Evolutionary conservation across 2,888 invertebrate species (phyloP).

Genomic region (Stratiomys singularior): DNA sequence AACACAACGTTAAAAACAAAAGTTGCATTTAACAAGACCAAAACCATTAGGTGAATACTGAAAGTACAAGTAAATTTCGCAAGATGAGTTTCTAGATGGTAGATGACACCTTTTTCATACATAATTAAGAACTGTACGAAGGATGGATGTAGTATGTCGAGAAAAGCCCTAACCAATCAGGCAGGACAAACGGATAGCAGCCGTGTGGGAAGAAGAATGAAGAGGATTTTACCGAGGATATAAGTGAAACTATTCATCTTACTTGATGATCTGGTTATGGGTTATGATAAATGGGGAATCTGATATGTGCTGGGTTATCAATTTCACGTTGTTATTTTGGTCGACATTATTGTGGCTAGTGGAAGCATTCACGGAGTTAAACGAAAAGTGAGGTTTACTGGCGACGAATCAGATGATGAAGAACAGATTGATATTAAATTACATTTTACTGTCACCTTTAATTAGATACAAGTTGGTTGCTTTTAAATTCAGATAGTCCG

Average conservation of each 20-base stretch:
- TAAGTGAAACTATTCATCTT: background rate
- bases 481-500: too few species aligned
- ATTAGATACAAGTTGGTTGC: background rate
- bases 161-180: too few species aligned
- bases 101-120: too few species aligned
- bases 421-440: slow-evolving; percentile 1
- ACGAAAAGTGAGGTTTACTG: background rate
- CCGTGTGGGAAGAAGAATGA: too few species aligned
- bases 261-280: background rate
- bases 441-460: background rate
- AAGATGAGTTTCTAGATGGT: too few species aligned
- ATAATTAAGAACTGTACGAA: too few species aligned
- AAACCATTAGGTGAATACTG: too few species aligned
- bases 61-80: too few species aligned
- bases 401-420: background rate
- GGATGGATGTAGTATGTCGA: too few species aligned
- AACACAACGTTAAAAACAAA: too few species aligned
- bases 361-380: background rate
- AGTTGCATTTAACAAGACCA: too few species aligned
- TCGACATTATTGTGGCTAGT: background rate
- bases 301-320: slow-evolving; percentile 16
- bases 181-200: too few species aligned
- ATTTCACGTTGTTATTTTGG: background rate
- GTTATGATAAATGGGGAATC: background rate
- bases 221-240: background rate